These are phyloP conservation scores for Hyperopisus bebe DNA, from an alignment of 2,113 vertebrate genomes.

Conservation along the genomic window DNA sequence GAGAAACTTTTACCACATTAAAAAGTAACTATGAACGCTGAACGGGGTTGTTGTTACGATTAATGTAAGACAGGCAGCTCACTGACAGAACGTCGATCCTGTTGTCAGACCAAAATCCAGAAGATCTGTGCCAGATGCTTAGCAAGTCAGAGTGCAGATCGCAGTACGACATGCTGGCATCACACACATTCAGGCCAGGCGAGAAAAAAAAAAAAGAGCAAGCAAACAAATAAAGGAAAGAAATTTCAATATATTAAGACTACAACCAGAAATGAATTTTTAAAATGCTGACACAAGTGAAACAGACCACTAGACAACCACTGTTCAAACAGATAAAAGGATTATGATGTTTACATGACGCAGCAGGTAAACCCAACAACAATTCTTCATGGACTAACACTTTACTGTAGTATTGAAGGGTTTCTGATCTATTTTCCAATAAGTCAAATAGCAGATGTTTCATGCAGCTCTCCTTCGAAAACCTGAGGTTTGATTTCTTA, in stretches of 20 bases:
- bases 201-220: not conserved
- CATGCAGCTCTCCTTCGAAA: conserved; percentile 11
- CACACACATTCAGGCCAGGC: not conserved
- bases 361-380: not conserved
- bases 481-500: conserved; percentile 15
- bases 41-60: not conserved
- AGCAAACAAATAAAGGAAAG: not conserved
- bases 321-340: conserved; percentile 14
- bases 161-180: not conserved
- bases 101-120: not conserved
- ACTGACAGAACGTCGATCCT: not conserved
- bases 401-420: not conserved
- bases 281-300: conserved; percentile 13
- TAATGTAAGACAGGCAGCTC: not conserved
- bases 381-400: not conserved
- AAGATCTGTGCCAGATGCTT: not conserved
- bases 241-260: not conserved
- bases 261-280: conserved; percentile 17
- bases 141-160: not conserved
- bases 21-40: not conserved
- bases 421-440: not conserved
- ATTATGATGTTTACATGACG: conserved; percentile 30
- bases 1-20: not conserved
- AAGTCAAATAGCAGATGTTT: conserved; percentile 27
- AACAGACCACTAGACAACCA: conserved; percentile 10